Conservation (phyloP, 2,797 vertebrate species). For the Sciurus vulgaris region DNA sequence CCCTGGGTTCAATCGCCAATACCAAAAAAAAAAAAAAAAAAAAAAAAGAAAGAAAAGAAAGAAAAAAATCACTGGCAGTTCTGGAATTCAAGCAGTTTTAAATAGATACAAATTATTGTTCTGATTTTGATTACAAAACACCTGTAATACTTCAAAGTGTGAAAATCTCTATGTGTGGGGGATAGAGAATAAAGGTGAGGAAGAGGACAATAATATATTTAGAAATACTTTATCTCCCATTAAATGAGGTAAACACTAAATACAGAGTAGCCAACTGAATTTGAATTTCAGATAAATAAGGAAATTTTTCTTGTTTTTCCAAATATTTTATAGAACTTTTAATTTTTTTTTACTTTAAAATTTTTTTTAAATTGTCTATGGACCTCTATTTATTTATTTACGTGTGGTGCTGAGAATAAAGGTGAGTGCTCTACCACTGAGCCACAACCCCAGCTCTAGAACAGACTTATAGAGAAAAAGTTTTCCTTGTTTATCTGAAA, state of each 20-base stretch:
- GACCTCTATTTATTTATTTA: too few species aligned
- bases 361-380: too few species aligned
- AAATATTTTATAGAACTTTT: neutral
- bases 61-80: neutral
- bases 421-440: too few species aligned
- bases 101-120: neutral
- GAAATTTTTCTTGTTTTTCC: neutral
- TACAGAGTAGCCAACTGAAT: neutral
- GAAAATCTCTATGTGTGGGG: neutral
- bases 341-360: too few species aligned
- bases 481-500: conserved; percentile 22
- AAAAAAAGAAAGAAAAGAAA: neutral
- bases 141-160: neutral
- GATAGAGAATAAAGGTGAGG: neutral
- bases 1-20: too few species aligned
- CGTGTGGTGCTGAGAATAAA: too few species aligned
- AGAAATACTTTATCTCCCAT: conserved; percentile 35
- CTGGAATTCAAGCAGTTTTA: conserved; percentile 44
- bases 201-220: neutral
- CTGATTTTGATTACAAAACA: conserved; percentile 43
- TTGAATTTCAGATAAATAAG: conserved; percentile 36
- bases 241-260: neutral
- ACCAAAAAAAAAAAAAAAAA: too few species aligned
- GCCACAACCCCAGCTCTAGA: too few species aligned
- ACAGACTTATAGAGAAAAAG: neutral